These are phyloP conservation scores for Latrodectus hesperus DNA, from an alignment of 2,888 invertebrate genomes.

Conservation along the genomic window DNA sequence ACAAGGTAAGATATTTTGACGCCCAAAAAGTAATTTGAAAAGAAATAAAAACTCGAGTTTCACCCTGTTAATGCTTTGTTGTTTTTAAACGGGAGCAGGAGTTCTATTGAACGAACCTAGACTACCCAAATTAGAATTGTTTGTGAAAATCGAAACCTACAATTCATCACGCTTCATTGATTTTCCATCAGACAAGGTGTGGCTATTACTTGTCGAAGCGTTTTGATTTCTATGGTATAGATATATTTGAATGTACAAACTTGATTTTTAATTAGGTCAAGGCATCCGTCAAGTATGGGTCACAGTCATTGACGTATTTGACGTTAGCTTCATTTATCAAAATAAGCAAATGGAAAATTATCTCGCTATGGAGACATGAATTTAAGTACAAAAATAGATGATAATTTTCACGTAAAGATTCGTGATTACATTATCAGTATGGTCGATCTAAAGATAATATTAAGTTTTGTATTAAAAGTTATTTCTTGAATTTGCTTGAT, in stretches of 20 bases:
- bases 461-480: too few relatives aligned
- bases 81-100: not conserved
- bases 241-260: slow-evolving; percentile 2
- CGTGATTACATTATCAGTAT: too few relatives aligned
- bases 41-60: not conserved
- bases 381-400: too few relatives aligned
- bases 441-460: too few relatives aligned
- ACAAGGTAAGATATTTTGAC: too few relatives aligned
- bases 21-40: not conserved
- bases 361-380: not conserved
- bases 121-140: not conserved
- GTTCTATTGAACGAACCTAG: not conserved
- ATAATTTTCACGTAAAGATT: too few relatives aligned
- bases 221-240: not conserved
- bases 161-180: slow-evolving; percentile 22
- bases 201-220: slow-evolving; percentile 23
- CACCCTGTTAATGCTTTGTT: not conserved
- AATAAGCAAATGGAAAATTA: not conserved
- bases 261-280: slow-evolving; percentile 56
- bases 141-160: slow-evolving; percentile 6
- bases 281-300: slow-evolving; percentile 1
- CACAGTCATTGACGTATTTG: not conserved
- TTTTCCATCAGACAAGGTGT: slow-evolving; percentile 28
- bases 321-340: not conserved
- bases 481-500: too few relatives aligned